phyloP scores from a whole-genome alignment of 2,888 invertebrate species.

The Orthosia gothica region DNA sequence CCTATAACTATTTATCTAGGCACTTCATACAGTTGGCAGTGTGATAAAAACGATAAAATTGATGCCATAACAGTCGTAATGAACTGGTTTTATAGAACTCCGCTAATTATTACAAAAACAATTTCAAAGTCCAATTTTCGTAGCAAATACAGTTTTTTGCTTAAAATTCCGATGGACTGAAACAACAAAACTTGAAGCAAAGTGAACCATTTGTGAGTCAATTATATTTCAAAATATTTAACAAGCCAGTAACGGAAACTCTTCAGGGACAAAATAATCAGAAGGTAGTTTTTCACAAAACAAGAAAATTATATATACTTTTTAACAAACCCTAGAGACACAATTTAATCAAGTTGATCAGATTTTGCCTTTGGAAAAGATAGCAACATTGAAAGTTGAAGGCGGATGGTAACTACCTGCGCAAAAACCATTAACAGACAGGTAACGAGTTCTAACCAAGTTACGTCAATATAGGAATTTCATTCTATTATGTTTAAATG shows the following conservation, averaged over 20 bases:
- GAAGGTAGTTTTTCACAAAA: background rate
- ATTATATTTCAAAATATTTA: constrained; percentile 16
- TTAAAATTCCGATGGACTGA: constrained; percentile 1
- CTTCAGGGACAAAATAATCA: background rate
- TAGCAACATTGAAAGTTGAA: background rate
- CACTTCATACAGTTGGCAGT: no score
- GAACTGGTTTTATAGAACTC: background rate
- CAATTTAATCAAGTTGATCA: background rate
- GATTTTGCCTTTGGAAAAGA: background rate
- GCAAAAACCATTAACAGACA: background rate
- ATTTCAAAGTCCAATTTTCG: constrained; percentile 24
- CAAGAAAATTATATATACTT: background rate
- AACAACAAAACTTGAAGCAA: constrained; percentile 24
- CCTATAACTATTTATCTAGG: no score
- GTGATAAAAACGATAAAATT: background rate
- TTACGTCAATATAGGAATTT: background rate
- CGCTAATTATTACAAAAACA: constrained; percentile 27
- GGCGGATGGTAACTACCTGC: background rate
- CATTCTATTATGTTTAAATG: background rate
- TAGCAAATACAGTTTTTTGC: constrained; percentile 15
- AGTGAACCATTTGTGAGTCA: constrained; percentile 1
- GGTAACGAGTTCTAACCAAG: background rate
- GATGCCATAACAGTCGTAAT: background rate
- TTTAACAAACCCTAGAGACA: background rate
- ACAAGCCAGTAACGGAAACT: constrained; percentile 10